These are phyloP conservation scores for Mormyrus proboscirostris DNA, from an alignment of 2,797 vertebrate genomes.

Conservation along the genomic window DNA sequence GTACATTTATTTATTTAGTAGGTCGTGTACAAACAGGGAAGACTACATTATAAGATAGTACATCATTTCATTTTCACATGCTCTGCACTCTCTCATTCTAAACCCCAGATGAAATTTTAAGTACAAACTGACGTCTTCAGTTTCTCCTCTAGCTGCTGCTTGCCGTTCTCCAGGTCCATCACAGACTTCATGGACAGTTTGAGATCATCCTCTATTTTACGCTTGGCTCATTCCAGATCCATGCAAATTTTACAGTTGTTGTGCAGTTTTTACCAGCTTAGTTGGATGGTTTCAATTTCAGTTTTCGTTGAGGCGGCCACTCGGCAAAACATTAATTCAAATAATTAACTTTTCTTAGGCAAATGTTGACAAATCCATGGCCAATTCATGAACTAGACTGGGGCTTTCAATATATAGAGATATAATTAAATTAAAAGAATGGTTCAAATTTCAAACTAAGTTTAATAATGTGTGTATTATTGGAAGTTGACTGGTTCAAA, in stretches of 20 bases:
- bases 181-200: too few species aligned
- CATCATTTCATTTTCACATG: too few species aligned
- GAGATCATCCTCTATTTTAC: too few species aligned
- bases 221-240: too few species aligned
- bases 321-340: not conserved
- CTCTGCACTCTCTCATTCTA: too few species aligned
- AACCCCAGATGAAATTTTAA: too few species aligned
- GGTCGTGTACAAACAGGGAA: too few species aligned
- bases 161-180: too few species aligned
- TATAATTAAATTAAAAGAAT: not conserved
- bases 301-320: not conserved
- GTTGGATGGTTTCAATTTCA: not conserved
- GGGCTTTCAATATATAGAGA: not conserved
- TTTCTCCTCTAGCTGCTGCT: too few species aligned
- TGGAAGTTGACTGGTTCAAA: not conserved
- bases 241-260: not conserved
- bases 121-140: too few species aligned
- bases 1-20: too few species aligned
- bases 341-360: not conserved
- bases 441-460: not conserved
- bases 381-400: not conserved
- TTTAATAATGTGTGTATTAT: not conserved
- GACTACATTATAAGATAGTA: too few species aligned
- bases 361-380: not conserved
- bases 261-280: not conserved